Evolutionary conservation across 2,113 vertebrate genomes (phyloP), one percentile per base, ranked within the genome.

Genomic region (Taurulus bubalis): DNA sequence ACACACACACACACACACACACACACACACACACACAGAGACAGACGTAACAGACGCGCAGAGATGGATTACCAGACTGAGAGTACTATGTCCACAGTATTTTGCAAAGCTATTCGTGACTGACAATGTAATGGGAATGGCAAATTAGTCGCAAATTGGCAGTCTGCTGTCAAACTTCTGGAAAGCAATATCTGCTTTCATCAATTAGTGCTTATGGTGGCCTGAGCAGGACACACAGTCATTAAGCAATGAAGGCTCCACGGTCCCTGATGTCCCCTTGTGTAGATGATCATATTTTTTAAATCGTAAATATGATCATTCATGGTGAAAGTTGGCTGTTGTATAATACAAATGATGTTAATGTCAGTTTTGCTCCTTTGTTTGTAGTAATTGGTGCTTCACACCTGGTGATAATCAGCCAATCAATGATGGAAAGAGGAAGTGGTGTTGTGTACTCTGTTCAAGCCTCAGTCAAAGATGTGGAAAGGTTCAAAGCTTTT

Each of bases 21-120:
- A 16, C 45, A 16, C 22, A n/a, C 34, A 36, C 34, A 36, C 10
- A 16, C 45, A 16, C 22, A n/a, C 51, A 10, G 8, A 56, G n/a
- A 15, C 45, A 8, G 56, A 16, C 12, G 45, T 69, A 82, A 40
- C n/a, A 49, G 68, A 78, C 58, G 3, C 63, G 16, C 49, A 74
- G 53, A 85, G 80, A 90, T 63, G 82, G 89, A 90, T 82, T 74
- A 82, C 71, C 71, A 83, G 32, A 75, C 45, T 30, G 51, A 12
- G 53, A 60, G 64, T 67, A 53, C 67, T 83, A 68, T 68, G 15
- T 71, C 59, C 65, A 56, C 56, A 71, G 42, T 45, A 62, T 77
- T 71, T 80, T 60, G 75, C 71, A 64, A 69, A 77, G 63, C 66
- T 68, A 22, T 60, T 73, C 6, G 12, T 65, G 71, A 85, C 74